Conservation (phyloP, 2,113 vertebrate species). For the Prochilodus magdalenae region DNA sequence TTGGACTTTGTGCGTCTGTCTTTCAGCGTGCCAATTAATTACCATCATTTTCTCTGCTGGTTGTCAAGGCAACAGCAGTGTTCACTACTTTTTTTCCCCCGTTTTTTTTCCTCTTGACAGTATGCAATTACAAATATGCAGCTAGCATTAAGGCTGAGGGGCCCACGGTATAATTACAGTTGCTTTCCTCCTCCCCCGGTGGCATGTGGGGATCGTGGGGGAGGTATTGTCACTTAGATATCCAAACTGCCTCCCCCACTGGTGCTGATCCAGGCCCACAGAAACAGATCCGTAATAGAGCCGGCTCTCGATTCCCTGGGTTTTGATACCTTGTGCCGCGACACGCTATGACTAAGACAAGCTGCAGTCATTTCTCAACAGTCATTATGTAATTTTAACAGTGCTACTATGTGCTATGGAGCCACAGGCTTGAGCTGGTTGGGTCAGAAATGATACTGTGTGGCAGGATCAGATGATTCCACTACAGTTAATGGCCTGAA, state of each 20-base stretch:
- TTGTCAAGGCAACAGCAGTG: slow-evolving; percentile 49
- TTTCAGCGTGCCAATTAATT: slow-evolving; percentile 46
- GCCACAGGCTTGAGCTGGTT: neutral
- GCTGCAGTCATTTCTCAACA: neutral
- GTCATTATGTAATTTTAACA: neutral
- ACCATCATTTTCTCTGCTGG: slow-evolving; percentile 40
- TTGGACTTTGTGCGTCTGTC: slow-evolving; percentile 25
- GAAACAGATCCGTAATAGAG: slow-evolving; percentile 17
- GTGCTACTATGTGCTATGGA: neutral
- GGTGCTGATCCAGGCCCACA: slow-evolving; percentile 16
- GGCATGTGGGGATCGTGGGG: slow-evolving; percentile 18
- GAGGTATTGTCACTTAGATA: slow-evolving; percentile 16
- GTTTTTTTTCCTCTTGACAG: slow-evolving; percentile 45
- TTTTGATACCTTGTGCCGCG: neutral
- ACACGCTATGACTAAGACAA: neutral
- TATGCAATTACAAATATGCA: slow-evolving; percentile 51
- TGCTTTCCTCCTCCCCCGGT: slow-evolving; percentile 35
- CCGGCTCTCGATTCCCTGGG: neutral
- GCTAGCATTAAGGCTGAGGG: slow-evolving; percentile 27
- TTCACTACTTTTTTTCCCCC: neutral
- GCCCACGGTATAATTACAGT: slow-evolving; percentile 45
- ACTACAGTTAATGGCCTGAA: neutral
- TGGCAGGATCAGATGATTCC: neutral
- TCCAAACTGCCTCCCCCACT: slow-evolving; percentile 14
- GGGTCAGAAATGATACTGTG: neutral